These are phyloP conservation scores for Pachyseris speciosa DNA, from an alignment of 64 coral and sea anemone genomes.

Conservation along the genomic window DNA sequence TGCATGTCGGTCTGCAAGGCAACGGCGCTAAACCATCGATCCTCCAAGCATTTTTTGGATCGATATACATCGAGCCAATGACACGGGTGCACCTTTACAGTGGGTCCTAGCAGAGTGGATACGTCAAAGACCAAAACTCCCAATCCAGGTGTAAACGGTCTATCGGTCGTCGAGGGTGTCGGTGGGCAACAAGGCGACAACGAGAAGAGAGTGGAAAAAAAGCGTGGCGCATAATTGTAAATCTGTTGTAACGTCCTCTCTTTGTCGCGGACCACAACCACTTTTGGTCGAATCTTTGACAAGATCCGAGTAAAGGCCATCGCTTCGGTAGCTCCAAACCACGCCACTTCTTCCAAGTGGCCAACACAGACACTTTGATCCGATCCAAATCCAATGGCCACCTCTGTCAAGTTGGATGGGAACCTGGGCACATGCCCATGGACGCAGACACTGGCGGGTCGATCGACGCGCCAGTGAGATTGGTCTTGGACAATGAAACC, in stretches of 20 bases:
- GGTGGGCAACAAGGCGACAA: background rate
- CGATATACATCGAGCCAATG: background rate
- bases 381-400: background rate
- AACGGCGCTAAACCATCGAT: background rate
- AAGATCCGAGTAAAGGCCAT: no score
- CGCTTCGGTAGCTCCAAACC: background rate
- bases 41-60: background rate
- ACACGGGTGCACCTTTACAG: background rate
- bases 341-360: no score
- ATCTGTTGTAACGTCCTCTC: background rate
- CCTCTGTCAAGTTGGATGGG: background rate
- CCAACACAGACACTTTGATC: background rate
- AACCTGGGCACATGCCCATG: background rate
- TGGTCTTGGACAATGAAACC: no score
- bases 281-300: background rate
- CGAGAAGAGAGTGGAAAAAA: background rate
- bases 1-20: background rate
- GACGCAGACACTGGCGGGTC: background rate
- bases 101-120: background rate
- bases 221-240: background rate
- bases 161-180: rapidly evolving
- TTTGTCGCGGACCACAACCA: background rate
- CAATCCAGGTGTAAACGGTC: background rate
- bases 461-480: background rate
- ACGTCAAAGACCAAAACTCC: background rate